A percentile compares a stretch with the other conserved stretches of the same genome.
phyloP scores from a whole-genome alignment of 2,113 vertebrate species.

The Forbesichthys agassizii region DNA sequence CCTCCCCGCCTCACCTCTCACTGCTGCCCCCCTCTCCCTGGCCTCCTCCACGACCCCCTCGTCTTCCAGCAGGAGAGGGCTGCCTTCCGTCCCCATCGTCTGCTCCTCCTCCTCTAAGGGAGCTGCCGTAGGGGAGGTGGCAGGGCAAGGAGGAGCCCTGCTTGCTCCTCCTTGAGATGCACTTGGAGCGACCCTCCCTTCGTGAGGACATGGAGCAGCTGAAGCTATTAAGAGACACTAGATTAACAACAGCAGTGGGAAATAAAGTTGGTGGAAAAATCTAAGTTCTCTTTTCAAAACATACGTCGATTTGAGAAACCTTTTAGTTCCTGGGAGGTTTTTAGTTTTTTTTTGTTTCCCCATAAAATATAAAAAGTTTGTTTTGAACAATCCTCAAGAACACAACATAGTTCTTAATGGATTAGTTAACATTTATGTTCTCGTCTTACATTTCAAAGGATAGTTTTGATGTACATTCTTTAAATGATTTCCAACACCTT shows the following conservation, averaged over 20 bases:
- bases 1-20: not conserved
- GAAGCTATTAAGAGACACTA: conserved; percentile 2
- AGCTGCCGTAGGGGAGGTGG: not conserved
- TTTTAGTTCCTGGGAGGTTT: no score
- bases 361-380: no score
- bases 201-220: conserved; percentile 37
- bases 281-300: no score
- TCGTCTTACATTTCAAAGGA: no score
- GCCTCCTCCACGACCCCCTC: not conserved
- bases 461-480: no score
- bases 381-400: no score
- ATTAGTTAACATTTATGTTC: no score
- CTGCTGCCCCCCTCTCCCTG: not conserved
- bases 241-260: not conserved
- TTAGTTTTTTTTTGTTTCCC: no score
- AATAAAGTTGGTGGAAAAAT: not conserved
- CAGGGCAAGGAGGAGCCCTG: not conserved
- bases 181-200: not conserved
- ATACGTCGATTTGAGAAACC: no score
- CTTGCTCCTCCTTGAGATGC: not conserved
- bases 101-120: not conserved
- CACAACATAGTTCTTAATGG: no score
- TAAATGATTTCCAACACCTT: conserved; percentile 51
- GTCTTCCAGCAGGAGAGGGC: conserved; percentile 3
- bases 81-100: not conserved